Conservation (phyloP, 2,888 invertebrate species). For the Anoncus sp. region DNA sequence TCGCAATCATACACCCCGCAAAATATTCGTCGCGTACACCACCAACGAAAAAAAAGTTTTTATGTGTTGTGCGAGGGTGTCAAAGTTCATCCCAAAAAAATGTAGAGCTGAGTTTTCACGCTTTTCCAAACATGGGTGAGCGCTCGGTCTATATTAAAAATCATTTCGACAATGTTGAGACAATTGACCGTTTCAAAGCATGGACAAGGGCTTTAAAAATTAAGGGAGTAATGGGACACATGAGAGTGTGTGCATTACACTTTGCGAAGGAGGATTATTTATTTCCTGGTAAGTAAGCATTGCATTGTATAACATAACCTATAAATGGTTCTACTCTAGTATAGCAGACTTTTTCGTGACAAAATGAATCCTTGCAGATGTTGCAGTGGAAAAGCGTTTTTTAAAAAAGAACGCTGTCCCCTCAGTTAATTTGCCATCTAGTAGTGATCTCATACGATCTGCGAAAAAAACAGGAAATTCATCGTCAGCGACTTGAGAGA, state of each 20-base stretch:
- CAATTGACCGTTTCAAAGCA: constrained; percentile 31
- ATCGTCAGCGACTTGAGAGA: constrained; percentile 30
- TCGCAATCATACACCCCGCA: neutral
- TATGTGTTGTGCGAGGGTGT: too few relatives aligned
- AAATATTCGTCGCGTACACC: neutral
- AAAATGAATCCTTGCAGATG: constrained; percentile 25
- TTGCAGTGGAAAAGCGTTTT: constrained; percentile 29
- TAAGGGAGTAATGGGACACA: constrained; percentile 15
- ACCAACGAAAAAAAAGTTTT: neutral
- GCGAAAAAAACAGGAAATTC: constrained; percentile 32
- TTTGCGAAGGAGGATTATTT: constrained; percentile 29
- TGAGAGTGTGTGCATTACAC: constrained; percentile 26
- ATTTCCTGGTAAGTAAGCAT: constrained; percentile 32
- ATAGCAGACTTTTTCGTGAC: constrained; percentile 20
- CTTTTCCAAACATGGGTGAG: constrained; percentile 24
- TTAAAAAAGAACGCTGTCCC: constrained; percentile 32
- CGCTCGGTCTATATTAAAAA: constrained; percentile 22
- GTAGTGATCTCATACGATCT: constrained; percentile 29
- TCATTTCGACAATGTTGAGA: constrained; percentile 33
- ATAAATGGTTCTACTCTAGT: constrained; percentile 13
- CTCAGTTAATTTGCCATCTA: constrained; percentile 32
- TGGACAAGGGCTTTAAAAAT: constrained; percentile 26
- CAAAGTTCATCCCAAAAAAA: constrained; percentile 2
- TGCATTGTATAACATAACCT: constrained; percentile 25
- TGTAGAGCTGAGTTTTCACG: constrained; percentile 29